Conservation (phyloP, 2,888 invertebrate species). For the Zelleria hepariella region DNA sequence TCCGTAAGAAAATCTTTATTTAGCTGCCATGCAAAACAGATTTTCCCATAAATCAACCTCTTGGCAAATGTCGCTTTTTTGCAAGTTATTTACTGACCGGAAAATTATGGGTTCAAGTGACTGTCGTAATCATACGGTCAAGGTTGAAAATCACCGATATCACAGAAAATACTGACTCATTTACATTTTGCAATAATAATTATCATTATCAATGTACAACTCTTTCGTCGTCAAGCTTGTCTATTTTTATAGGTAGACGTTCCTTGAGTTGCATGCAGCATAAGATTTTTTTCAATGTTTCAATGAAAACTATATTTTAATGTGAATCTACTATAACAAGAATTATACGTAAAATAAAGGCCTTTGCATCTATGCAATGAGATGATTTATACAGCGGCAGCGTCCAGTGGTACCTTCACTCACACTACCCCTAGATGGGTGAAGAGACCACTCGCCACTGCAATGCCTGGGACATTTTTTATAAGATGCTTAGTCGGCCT, state of each 20-base stretch:
- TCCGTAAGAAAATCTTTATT: neutral
- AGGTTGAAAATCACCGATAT: neutral
- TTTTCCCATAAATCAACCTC: neutral
- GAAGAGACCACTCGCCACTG: too few relatives aligned
- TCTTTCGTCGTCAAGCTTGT: neutral
- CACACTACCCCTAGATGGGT: too few relatives aligned
- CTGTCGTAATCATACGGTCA: neutral
- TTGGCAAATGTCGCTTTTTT: neutral
- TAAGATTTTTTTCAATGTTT: neutral
- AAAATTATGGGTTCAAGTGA: conserved; percentile 2
- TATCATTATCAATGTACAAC: neutral
- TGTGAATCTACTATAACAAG: too few relatives aligned
- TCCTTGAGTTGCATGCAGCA: neutral
- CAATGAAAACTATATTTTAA: too few relatives aligned
- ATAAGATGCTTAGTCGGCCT: too few relatives aligned
- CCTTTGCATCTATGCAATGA: too few relatives aligned
- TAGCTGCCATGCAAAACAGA: neutral
- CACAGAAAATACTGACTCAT: neutral
- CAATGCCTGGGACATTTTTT: too few relatives aligned
- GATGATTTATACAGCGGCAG: too few relatives aligned
- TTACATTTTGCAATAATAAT: neutral
- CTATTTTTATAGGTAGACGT: neutral
- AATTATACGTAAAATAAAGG: too few relatives aligned
- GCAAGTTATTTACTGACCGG: neutral
- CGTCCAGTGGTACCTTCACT: too few relatives aligned